Evolutionary conservation across 1,140 invertebrate genomes (phyloP).

Genomic region (Anoplolepis gracilipes): DNA sequence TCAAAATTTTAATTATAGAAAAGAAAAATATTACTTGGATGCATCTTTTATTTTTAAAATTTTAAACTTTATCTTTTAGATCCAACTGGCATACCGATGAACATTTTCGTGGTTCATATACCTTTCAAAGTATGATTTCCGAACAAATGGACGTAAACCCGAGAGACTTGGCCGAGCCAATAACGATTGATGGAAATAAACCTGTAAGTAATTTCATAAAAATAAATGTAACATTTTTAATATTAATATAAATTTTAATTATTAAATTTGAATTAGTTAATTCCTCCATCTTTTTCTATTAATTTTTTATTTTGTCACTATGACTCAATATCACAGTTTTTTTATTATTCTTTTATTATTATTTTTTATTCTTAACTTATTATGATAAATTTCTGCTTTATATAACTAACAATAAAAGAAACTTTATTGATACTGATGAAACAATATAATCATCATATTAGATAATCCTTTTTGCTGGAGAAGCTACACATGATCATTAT

Average conservation of each 20-base stretch:
- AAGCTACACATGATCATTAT: conserved; percentile 89
- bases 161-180: conserved; percentile 86
- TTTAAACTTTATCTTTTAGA: conserved; percentile 83
- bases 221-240: conserved; percentile 27
- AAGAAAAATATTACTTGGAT: conserved; percentile 7
- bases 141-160: conserved; percentile 80
- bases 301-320: not conserved
- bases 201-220: conserved; percentile 79
- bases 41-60: conserved; percentile 4
- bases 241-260: too few relatives aligned
- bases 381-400: conserved; percentile 13
- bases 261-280: not conserved
- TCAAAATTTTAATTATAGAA: not conserved
- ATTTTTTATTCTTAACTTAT: not conserved
- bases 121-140: conserved; percentile 87
- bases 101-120: conserved; percentile 90
- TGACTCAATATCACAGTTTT: too few relatives aligned
- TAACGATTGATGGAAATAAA: conserved; percentile 84
- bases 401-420: conserved; percentile 1
- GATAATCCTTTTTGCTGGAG: conserved; percentile 89
- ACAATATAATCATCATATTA: conserved; percentile 56
- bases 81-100: conserved; percentile 90
- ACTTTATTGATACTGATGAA: not conserved
- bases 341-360: too few relatives aligned
- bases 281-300: not conserved